Conservation (phyloP, 2,113 vertebrate genomes). For the Pogonocichla stellata region DNA sequence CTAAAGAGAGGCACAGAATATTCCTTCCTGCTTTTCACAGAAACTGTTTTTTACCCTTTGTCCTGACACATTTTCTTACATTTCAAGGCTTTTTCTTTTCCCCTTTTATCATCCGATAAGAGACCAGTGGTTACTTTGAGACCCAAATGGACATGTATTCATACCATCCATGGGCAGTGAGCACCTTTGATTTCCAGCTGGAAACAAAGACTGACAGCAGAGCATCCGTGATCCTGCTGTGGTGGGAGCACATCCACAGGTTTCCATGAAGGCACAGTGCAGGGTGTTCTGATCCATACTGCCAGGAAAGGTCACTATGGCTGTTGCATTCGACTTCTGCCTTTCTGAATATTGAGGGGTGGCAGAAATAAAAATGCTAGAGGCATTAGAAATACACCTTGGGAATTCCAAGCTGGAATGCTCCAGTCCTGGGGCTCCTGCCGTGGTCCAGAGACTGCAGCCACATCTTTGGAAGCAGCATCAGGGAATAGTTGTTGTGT, state of each 20-base stretch:
- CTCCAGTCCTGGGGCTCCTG: background rate
- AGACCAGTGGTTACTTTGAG: background rate
- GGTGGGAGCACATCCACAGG: background rate
- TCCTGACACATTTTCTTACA: background rate
- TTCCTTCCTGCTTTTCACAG: background rate
- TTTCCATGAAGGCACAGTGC: background rate
- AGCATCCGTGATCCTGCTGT: background rate
- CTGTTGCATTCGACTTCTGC: background rate
- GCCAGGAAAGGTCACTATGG: background rate
- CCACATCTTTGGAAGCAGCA: background rate
- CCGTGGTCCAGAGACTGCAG: rapidly evolving
- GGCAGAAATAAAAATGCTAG: background rate
- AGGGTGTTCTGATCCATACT: background rate
- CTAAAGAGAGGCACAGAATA: background rate
- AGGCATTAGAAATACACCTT: background rate
- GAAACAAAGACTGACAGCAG: background rate
- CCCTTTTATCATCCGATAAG: background rate
- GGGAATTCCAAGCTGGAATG: rapidly evolving
- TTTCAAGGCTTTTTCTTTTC: background rate
- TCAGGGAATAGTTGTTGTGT: rapidly evolving
- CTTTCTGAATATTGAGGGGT: background rate
- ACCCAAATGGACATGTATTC: background rate
- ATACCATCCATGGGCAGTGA: background rate
- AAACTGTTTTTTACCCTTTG: background rate
- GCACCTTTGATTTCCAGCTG: background rate